Evolutionary conservation across 1,140 invertebrate species (phyloP), one percentile per base, ranked within the genome.

Genomic region (Sycophaga agraensis): DNA sequence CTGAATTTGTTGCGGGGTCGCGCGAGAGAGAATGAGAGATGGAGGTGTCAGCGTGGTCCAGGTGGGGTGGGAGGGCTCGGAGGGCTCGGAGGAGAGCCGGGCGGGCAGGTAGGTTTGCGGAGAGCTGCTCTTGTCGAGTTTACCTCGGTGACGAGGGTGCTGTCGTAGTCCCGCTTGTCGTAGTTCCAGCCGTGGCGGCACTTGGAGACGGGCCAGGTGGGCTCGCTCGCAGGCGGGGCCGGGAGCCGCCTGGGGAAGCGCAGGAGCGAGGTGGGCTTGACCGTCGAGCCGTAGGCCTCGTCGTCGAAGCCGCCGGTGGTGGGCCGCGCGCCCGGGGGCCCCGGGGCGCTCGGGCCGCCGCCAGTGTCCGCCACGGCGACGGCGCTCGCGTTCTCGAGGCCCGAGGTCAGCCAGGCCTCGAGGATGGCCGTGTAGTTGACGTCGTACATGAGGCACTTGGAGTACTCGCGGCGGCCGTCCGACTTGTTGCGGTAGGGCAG

Each of bases 61-160:
- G n/a, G n/a, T n/a, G n/a, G n/a, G n/a, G n/a, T n/a, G n/a, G n/a
- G n/a, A n/a, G n/a, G n/a, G n/a, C 37, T n/a, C 5, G 37, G 37
- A 14, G 4, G 14, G 14, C 37, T n/a, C 12, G 35, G 39, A 2
- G 16, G 14, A 17, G 16, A 19, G 16, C 19, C 39, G 39, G 39
- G 21, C 21, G 43, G 21, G 42, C 4, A 19, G 16, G 26, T 6
- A 39, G 50, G 21, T 34, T 2, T 45, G 26, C 21, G 37, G 45
- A 49, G 59, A 59, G 50, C 49, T 55, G 59, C 51, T 53, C 48
- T 66, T 61, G 50, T 37, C 53, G 66, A 68, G 71, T 77, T 76
- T 80, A 85, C 84, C 82, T 86, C 80, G 63, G 84, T 85, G 39
- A 85, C 84, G 35, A 85, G 78, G 1, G 84, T 84, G 65, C 79